Evolutionary conservation across 1,140 invertebrate genomes (phyloP).

Genomic region (Listronotus oregonensis): DNA sequence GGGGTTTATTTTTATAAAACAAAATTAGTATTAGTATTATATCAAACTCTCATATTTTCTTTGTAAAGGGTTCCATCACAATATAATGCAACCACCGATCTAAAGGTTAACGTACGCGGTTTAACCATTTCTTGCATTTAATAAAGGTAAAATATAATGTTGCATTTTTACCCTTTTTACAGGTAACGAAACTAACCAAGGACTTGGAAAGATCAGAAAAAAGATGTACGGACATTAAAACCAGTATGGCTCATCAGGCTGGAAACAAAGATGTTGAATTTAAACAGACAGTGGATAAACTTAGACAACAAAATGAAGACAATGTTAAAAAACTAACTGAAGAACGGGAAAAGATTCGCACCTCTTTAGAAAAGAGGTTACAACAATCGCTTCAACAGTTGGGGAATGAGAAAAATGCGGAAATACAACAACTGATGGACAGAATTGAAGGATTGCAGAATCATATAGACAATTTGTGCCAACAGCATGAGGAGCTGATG

Average conservation of each 20-base stretch:
- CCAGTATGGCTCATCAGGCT: conserved; percentile 69
- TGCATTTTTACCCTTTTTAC: too few relatives aligned
- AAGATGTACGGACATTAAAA: conserved; percentile 73
- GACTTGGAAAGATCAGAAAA: conserved; percentile 78
- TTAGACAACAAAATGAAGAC: conserved; percentile 76
- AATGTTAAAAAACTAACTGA: conserved; percentile 75
- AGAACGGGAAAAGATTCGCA: conserved; percentile 75
- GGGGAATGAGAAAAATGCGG: conserved; percentile 74
- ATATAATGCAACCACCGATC: too few relatives aligned
- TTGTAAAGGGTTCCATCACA: too few relatives aligned
- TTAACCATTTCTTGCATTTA: too few relatives aligned
- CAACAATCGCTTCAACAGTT: conserved; percentile 73
- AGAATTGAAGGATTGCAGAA: conserved; percentile 74
- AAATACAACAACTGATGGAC: conserved; percentile 72
- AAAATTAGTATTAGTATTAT: too few relatives aligned
- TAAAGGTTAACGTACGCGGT: too few relatives aligned
- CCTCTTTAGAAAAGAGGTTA: conserved; percentile 73
- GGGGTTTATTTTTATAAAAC: too few relatives aligned
- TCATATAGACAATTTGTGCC: conserved; percentile 75
- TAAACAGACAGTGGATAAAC: conserved; percentile 70
- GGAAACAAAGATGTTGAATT: conserved; percentile 78
- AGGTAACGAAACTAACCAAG: conserved; percentile 65
- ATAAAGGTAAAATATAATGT: too few relatives aligned
- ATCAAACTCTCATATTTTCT: too few relatives aligned
- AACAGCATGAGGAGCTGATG: conserved; percentile 84